Evolutionary conservation across 2,888 invertebrate genomes (phyloP).

Genomic region (Formica aserva): DNA sequence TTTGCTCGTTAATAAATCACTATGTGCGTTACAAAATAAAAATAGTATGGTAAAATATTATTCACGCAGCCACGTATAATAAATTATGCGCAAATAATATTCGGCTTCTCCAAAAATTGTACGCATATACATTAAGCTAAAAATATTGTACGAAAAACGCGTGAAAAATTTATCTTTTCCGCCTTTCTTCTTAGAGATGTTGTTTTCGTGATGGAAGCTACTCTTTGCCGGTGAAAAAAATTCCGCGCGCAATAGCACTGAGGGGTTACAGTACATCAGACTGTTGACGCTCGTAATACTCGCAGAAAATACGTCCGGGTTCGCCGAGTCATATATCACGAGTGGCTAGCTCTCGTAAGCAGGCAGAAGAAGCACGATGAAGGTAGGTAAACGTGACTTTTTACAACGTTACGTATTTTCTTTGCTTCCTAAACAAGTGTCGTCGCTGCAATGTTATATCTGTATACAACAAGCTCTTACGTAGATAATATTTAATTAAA

Average conservation of each 20-base stretch:
- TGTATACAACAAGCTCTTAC: neutral
- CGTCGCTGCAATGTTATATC: conserved; percentile 23
- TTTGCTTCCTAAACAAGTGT: conserved; percentile 35
- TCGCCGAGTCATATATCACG: conserved; percentile 77
- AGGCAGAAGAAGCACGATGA: conserved; percentile 66
- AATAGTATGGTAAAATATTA: conserved; percentile 5
- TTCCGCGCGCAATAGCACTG: neutral
- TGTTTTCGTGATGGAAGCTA: conserved; percentile 11
- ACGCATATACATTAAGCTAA: neutral
- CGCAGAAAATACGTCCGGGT: conserved; percentile 76
- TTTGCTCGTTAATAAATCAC: conserved; percentile 10
- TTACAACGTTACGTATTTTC: conserved; percentile 68
- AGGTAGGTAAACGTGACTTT: conserved; percentile 69
- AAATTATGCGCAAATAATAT: neutral
- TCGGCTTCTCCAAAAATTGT: neutral
- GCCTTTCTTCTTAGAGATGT: neutral
- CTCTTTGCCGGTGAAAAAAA: conserved; percentile 1
- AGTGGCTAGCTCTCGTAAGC: conserved; percentile 66
- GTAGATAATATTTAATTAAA: neutral
- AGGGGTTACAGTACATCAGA: conserved; percentile 53
- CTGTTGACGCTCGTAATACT: conserved; percentile 67
- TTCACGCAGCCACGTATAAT: neutral
- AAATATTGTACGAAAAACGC: neutral
- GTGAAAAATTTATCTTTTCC: neutral
- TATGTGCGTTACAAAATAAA: neutral